Conservation (phyloP, 2,113 vertebrate species). For the Pedionomus torquatus region DNA sequence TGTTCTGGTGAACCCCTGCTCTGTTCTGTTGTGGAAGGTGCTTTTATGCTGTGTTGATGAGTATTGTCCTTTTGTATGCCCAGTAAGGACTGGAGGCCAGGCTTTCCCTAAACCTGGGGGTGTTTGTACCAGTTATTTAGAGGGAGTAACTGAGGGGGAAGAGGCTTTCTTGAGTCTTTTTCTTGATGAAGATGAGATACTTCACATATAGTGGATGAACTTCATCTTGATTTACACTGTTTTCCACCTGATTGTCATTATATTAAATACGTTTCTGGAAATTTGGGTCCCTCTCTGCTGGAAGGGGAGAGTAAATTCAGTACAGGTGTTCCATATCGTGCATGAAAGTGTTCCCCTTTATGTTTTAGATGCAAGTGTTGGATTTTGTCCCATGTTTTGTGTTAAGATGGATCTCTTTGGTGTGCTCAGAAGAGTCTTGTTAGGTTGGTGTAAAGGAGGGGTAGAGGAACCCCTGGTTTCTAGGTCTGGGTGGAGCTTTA, state of each 20-base stretch:
- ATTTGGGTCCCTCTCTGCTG: not conserved
- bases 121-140: not conserved
- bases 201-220: not conserved
- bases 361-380: not conserved
- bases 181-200: not conserved
- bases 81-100: not conserved
- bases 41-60: accelerated
- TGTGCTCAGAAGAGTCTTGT: not conserved
- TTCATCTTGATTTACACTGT: not conserved
- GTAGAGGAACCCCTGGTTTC: accelerated
- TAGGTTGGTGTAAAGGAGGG: not conserved
- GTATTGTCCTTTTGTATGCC: not conserved
- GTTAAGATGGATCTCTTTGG: not conserved
- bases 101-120: accelerated
- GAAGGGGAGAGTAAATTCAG: accelerated
- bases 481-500: not conserved
- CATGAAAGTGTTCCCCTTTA: not conserved
- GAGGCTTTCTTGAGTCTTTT: not conserved
- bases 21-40: not conserved
- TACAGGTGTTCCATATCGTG: not conserved
- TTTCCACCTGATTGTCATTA: not conserved
- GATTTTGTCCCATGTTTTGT: not conserved
- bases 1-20: not conserved
- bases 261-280: not conserved
- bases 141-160: not conserved